A percentile compares a stretch with the other conserved stretches of the same genome.
Evolutionary conservation across 2,888 invertebrate genomes (phyloP).

Genomic region (Disparrhopalites patrizii): DNA sequence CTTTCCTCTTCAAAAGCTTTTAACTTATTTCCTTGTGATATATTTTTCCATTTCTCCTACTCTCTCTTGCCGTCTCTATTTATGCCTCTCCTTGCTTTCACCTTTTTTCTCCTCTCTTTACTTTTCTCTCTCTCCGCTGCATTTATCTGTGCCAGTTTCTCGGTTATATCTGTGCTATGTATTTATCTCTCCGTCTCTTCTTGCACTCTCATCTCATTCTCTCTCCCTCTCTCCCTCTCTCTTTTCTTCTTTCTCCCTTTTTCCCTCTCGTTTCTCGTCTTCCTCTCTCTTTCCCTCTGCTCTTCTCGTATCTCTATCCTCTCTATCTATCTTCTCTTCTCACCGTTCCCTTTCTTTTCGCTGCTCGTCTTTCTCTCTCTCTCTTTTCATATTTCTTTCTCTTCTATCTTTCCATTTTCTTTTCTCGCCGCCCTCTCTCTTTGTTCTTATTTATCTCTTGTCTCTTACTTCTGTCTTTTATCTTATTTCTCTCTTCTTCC

Average conservation of each 20-base stretch:
- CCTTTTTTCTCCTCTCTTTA: not conserved
- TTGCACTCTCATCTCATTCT: not conserved
- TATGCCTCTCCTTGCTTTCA: not conserved
- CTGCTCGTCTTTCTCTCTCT: no score
- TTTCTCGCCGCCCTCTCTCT: no score
- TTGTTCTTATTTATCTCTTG: no score
- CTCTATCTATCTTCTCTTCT: not conserved
- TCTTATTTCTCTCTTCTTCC: no score
- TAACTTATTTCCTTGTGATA: not conserved
- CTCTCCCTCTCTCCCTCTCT: not conserved
- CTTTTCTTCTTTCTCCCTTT: not conserved
- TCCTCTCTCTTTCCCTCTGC: not conserved
- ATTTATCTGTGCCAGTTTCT: not conserved
- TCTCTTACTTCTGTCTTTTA: no score
- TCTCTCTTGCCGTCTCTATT: not conserved
- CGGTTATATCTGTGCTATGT: no score
- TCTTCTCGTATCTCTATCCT: not conserved
- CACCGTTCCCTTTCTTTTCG: not conserved
- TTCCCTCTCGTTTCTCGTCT: not conserved
- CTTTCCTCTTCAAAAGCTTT: constrained; percentile 1
- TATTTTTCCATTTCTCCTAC: not conserved
- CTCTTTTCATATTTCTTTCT: no score
- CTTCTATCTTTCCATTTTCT: no score
- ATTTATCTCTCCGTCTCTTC: not conserved
- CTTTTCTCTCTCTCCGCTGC: not conserved